Percentiles rank a stretch among this genome's conserved stretches.
phyloP scores from a whole-genome alignment of 2,797 vertebrate species.

The Microctenopoma stevenorrisi region DNA sequence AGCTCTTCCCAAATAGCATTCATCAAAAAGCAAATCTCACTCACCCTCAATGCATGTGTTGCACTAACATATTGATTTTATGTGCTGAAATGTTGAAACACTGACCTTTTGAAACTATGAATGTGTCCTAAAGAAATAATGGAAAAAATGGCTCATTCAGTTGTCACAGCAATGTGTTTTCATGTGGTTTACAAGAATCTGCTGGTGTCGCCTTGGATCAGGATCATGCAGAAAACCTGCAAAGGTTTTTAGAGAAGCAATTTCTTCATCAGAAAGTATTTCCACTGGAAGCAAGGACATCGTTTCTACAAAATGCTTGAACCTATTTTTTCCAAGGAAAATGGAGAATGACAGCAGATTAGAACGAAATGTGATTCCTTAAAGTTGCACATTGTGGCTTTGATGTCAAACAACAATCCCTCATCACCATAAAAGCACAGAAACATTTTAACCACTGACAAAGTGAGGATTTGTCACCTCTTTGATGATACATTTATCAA shows the following conservation, averaged over 20 bases:
- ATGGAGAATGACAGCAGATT: no score
- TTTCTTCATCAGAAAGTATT: background rate
- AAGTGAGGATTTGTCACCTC: no score
- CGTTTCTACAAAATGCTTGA: no score
- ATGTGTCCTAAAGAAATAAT: background rate
- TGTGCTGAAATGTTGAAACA: background rate
- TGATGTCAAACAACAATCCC: background rate
- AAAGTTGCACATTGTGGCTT: no score
- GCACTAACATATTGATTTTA: background rate
- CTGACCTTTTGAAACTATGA: slow-evolving; percentile 2
- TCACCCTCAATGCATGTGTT: background rate
- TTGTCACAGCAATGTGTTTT: background rate
- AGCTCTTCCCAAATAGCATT: background rate
- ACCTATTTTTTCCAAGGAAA: no score
- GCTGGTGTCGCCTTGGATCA: background rate
- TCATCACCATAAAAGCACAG: background rate
- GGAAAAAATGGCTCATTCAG: background rate
- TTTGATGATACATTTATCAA: background rate
- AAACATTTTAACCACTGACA: background rate
- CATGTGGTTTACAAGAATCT: background rate
- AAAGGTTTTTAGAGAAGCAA: background rate
- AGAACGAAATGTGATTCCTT: no score
- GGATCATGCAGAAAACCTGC: background rate
- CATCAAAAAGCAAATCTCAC: background rate
- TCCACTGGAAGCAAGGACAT: background rate